Evolutionary conservation across 2,888 invertebrate genomes (phyloP).

Genomic region (Eristalinus aeneus): DNA sequence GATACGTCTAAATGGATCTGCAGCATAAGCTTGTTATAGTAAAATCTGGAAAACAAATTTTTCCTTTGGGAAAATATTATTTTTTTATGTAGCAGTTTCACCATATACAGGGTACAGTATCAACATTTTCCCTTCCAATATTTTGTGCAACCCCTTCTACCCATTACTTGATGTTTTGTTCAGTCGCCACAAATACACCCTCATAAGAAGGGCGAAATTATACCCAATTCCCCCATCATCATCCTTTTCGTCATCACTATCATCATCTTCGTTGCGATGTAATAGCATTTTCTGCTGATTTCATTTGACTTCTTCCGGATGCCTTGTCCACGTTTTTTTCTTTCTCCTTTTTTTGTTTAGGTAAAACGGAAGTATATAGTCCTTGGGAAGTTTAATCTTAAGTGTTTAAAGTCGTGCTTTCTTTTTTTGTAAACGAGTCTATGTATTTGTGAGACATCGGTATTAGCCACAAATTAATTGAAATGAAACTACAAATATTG

Average conservation of each 20-base stretch:
- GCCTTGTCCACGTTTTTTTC: conserved; percentile 68
- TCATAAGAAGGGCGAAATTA: conserved; percentile 54
- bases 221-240: conserved; percentile 49
- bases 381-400: conserved; percentile 46
- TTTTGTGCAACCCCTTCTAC: conserved; percentile 59
- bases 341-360: conserved; percentile 61
- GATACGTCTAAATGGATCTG: conserved; percentile 54
- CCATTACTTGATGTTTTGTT: conserved; percentile 48
- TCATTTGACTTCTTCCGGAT: conserved; percentile 79
- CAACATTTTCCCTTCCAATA: conserved; percentile 35
- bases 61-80: conserved; percentile 56
- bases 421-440: neutral
- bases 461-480: too few species aligned
- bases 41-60: conserved; percentile 16
- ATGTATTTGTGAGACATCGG: neutral
- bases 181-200: conserved; percentile 65
- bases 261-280: conserved; percentile 60
- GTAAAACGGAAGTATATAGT: conserved; percentile 44
- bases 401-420: neutral
- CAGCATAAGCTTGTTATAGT: conserved; percentile 46
- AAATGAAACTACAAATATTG: too few species aligned
- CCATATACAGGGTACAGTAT: conserved; percentile 15
- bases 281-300: conserved; percentile 79
- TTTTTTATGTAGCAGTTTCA: neutral
- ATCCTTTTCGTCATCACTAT: conserved; percentile 51